Conservation (phyloP, 2,113 vertebrate genomes). For the Chlorodrepanis virens region DNA sequence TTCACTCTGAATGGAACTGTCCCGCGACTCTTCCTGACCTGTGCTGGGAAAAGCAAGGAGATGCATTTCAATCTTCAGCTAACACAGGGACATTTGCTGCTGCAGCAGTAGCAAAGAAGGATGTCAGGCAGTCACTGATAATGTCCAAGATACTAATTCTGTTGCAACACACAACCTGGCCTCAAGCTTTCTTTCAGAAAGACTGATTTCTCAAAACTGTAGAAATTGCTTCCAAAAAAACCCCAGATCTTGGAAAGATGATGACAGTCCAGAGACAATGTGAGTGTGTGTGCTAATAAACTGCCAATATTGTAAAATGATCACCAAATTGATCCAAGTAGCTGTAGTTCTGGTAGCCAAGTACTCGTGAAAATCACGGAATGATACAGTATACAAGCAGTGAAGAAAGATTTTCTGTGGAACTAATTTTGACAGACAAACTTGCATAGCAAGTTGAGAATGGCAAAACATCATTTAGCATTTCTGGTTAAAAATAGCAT, state of each 20-base stretch:
- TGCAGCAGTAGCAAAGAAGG: neutral
- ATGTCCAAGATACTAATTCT: neutral
- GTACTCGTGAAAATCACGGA: neutral
- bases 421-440: neutral
- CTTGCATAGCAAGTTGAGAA: neutral
- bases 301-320: neutral
- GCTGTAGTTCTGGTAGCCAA: neutral
- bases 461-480: neutral
- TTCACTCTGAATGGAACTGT: neutral
- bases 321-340: neutral
- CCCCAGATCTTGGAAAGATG: neutral
- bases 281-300: neutral
- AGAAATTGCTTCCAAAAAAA: neutral
- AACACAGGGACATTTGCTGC: neutral
- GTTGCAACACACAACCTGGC: neutral
- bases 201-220: neutral
- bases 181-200: neutral
- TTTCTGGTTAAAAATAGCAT: neutral
- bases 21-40: rapidly evolving
- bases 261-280: neutral
- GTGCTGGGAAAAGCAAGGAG: neutral
- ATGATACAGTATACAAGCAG: neutral
- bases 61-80: neutral
- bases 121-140: neutral
- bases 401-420: neutral